Evolutionary conservation across 2,888 invertebrate genomes (phyloP), one percentile per base, ranked within the genome.

Genomic region (Pollenia angustigena): DNA sequence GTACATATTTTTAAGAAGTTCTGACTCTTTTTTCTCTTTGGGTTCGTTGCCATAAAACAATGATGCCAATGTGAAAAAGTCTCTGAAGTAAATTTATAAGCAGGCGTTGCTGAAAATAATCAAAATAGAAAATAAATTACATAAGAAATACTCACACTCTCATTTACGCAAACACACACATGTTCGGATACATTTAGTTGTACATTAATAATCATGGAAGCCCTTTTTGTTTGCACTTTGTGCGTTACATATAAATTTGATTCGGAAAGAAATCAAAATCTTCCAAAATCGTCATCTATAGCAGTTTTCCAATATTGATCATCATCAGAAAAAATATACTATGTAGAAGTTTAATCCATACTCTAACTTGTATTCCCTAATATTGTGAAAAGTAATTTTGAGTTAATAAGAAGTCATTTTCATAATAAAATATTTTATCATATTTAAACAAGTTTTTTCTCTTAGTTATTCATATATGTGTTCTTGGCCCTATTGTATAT

Each of bases 21-120:
- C 12, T 64, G 14, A 32, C 12, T 46, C 12, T 52, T 52, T 16
- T 14, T 40, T 52, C 23, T 42, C n/a, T 54, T 42, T 62, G 32
- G 23, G 52, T 46, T 16, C 32, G 14, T 56, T 54, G 42, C 74
- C 58, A 74, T 75, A 80, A 62, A 75, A 80, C 85, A 80, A 74
- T 68, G 72, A 66, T 66, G 72, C 50, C 56, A 79, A 62, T 62
- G 60, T 52, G 69, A 42, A 69, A 52, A 69, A 52, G 54, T 75
- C 48, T 76, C 75, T 81, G 23, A 60, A 71, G 62, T 14, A 76
- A 58, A 81, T 71, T 71, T 56, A 76, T 54, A 80, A 54, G 54
- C 79, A 80, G 81, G 81, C 75, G 80, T 76, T 76, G 56, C 69
- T 71, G 44, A 52, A 40, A 75, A 42, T 40, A 75, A 75, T 62